Evolutionary conservation across 2,797 vertebrate genomes (phyloP), one percentile per base, ranked within the genome.

Genomic region (Hyperoplus lanceolatus): DNA sequence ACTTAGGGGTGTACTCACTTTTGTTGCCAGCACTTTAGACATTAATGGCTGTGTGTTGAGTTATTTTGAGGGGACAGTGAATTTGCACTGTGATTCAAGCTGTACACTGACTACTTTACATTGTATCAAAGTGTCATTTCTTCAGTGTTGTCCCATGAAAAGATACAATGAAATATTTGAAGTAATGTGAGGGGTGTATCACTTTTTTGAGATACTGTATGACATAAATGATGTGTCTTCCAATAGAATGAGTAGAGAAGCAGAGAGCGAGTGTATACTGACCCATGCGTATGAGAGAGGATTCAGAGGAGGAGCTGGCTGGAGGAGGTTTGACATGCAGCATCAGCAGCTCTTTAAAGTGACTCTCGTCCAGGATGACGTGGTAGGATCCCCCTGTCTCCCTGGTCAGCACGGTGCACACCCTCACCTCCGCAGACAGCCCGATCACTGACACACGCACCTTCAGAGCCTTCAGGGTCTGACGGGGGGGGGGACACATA

Each of bases 261-360:
- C 38, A 62, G 53, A 67, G 1, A 2, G 1, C 21, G 0, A 56
- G 10, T 62, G 45, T 14, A 11, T 60, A 91, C 96, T 87, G 93
- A 99, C 98, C 98, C 98, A 99, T 99, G 54, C 98, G 97, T 93
- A 99, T 99, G 68, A 99, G 95, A 7, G 98, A 99, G 84, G 97
- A 98, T 76, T 99, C 97, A 0, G 97, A 97, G n/a, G 94, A 95
- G 45, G 95, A 95, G 90, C 94, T 96, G 84, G 97, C 96, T 4
- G 98, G 97, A 29, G 97, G 97, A 42, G 98, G 98, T 66, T 96
- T 98, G 75, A 99, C 96, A 15, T 99, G 97, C 75, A 96, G 94
- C 90, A 95, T 96, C 68, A 99, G 91, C 70, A 99, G 92, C 38
- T 99, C 97, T 82, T 95, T 98, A 81, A 96, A 99, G 94, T 99